Evolutionary conservation across 2,797 vertebrate species (phyloP).

Genomic region (Luscinia luscinia): DNA sequence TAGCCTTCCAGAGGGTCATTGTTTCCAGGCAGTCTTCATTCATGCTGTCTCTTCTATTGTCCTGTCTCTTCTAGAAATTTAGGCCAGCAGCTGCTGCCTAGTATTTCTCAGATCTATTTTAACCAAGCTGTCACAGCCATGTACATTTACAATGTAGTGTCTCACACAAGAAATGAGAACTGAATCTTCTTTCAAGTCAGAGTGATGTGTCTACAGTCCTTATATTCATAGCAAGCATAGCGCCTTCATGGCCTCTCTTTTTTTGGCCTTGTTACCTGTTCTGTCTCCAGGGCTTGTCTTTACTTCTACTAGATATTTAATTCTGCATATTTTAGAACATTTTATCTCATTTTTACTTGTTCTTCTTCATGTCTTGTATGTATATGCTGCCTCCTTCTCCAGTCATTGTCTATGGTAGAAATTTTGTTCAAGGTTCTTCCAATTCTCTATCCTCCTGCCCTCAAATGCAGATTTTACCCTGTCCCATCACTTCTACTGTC

Average conservation of each 20-base stretch:
- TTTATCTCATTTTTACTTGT: background rate
- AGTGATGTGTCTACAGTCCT: background rate
- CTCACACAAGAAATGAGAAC: background rate
- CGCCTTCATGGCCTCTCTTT: rapidly evolving
- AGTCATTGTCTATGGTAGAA: background rate
- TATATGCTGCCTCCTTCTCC: background rate
- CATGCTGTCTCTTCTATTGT: background rate
- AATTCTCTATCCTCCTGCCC: background rate
- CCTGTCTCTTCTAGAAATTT: background rate
- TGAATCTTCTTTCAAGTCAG: background rate
- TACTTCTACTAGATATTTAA: background rate
- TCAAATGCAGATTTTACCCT: background rate
- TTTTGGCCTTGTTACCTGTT: background rate
- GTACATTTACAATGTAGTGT: background rate
- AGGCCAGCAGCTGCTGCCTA: background rate
- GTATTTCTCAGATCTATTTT: background rate
- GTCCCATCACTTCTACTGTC: background rate
- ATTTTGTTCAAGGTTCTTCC: background rate
- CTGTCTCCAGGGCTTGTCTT: background rate
- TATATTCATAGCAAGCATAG: background rate
- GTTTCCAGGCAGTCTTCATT: background rate
- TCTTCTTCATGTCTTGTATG: background rate
- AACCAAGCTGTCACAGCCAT: background rate
- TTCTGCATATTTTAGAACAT: background rate
- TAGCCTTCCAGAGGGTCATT: background rate